Base-by-base conservation (phyloP, 53 echinoderm and acorn worm species). In the Crossaster papposus region DNA sequence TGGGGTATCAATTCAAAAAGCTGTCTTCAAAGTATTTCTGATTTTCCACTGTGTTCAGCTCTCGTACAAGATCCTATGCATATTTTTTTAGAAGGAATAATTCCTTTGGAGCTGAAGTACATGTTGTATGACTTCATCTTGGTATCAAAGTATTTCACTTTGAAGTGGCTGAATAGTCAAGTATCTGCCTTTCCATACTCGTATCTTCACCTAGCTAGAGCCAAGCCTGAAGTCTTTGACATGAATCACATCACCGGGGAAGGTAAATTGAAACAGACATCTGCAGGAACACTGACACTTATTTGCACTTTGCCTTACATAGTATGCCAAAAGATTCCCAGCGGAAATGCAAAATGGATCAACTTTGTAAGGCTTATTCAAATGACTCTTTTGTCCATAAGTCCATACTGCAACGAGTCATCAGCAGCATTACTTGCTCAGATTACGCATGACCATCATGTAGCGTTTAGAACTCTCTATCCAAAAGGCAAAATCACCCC, bases 21-120 rank as follows among this genome's bases (percentile, higher is more conserved):
- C 84, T 88, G 89, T 64, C 79, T 95, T 10, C 71, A 89, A 53
- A 64, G 79, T 38, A 84, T 95, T 58, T 5, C 23, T 35, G 83
- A 80, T 37, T 95, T 95, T 77, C 51, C 17, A 37, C 8, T 95
- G 24, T 90, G 92, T 33, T 83, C 70, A 23, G 91, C 65, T 30
- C 64, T 95, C 3, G 92, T 95, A 0, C 95, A 95, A 79, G 95
- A 92, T 76, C 94, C 91, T 28, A 92, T 95, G 95, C 95, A 95
- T 75, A 2, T 95, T 29, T 80, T 95, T 12, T 36, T 95, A 12
- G 95, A 95, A 75, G 94, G 94, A 17, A 53, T 92, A 34, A 84
- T 95, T 10, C 95, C 92, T 51, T 80, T 89, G 89, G 95, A 95
- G 76, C 37, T 95, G 80, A 89, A 89, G n/a, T 81, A 70, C 22